These are phyloP conservation scores for Nycticryphes semicollaris DNA, from an alignment of 2,113 vertebrate species.

Conservation along the genomic window DNA sequence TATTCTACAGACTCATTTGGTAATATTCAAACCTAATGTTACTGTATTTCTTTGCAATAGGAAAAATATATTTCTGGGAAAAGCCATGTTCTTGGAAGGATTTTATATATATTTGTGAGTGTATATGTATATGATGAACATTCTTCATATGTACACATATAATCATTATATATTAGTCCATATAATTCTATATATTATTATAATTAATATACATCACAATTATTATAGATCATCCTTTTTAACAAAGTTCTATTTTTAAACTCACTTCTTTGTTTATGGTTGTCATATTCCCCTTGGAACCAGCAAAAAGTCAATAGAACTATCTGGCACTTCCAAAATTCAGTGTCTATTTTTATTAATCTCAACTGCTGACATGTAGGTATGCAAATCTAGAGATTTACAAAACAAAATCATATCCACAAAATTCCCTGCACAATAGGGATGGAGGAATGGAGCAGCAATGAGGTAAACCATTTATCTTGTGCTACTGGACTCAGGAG, in stretches of 20 bases:
- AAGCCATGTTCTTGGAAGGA: background rate
- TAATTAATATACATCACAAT: background rate
- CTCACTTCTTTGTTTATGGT: background rate
- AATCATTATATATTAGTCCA: background rate
- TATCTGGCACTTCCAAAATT: background rate
- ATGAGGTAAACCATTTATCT: background rate
- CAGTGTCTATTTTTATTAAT: background rate
- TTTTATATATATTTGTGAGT: background rate
- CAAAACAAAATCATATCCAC: background rate
- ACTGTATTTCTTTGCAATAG: background rate
- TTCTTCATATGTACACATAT: fast-evolving
- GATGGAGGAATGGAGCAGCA: background rate
- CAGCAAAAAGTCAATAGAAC: background rate
- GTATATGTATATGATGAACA: background rate
- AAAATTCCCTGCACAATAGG: background rate
- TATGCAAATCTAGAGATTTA: background rate
- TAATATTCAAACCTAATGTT: background rate
- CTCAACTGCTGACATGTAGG: background rate
- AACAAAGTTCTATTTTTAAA: background rate
- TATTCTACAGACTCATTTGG: background rate
- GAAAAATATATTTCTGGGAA: background rate
- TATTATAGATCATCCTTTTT: background rate
- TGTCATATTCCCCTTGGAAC: background rate
- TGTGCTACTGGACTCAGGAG: background rate
- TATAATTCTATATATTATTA: background rate